Percentiles rank a stretch among this genome's conserved stretches.
Conservation (phyloP, 1,140 invertebrate species). For the Trichonephila clavipes region DNA sequence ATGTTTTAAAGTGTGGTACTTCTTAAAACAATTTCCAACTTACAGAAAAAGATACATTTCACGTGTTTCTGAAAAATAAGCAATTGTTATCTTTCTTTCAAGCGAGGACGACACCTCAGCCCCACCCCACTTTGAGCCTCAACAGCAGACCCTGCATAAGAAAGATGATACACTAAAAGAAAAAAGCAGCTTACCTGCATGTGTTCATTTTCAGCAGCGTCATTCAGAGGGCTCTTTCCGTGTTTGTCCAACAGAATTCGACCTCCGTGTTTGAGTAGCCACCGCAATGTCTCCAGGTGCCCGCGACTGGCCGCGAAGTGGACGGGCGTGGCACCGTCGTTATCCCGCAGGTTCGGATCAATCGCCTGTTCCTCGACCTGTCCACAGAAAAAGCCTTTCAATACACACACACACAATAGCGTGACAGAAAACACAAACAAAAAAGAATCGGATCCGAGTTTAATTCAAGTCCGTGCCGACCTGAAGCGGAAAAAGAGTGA, state of each 20-base stretch:
- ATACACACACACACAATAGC: not conserved
- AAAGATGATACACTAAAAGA: too few species aligned
- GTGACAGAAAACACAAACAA: not conserved
- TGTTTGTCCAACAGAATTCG: conserved; percentile 89
- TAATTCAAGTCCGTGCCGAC: not conserved
- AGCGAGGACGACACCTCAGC: too few species aligned
- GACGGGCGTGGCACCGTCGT: conserved; percentile 89
- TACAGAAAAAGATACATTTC: too few species aligned
- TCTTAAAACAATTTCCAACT: too few species aligned
- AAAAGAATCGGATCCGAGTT: not conserved
- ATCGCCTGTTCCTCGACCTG: conserved; percentile 91
- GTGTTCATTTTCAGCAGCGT: conserved; percentile 93
- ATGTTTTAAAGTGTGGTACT: too few species aligned
- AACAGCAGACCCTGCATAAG: too few species aligned
- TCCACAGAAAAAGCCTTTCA: conserved; percentile 74
- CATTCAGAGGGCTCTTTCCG: conserved; percentile 92
- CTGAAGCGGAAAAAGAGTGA: not conserved
- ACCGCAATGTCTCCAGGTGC: conserved; percentile 89
- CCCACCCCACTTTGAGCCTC: too few species aligned
- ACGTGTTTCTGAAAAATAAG: too few species aligned
- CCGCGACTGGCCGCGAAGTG: conserved; percentile 88
- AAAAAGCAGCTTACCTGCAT: conserved; percentile 85
- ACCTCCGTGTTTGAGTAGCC: conserved; percentile 90
- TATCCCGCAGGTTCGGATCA: conserved; percentile 90
- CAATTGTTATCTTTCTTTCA: too few species aligned